Evolutionary conservation across 1,140 invertebrate genomes (phyloP).

Genomic region (Daktulosphaira vitifoliae): DNA sequence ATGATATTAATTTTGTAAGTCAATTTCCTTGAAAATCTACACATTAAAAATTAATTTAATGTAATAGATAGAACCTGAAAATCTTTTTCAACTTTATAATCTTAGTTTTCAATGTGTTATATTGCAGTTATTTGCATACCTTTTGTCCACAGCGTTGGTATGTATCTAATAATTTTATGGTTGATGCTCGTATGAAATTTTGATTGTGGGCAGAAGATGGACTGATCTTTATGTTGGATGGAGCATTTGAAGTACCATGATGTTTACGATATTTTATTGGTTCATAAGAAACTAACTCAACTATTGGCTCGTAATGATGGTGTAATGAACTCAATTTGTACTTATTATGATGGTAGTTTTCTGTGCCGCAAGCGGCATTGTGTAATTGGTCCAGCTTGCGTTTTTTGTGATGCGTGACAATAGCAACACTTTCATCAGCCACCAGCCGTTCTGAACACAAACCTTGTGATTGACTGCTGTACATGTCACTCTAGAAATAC

Average conservation of each 20-base stretch:
- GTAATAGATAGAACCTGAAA: too few relatives aligned
- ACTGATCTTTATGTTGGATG: conserved; percentile 34
- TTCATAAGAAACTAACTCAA: conserved; percentile 31
- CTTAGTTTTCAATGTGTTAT: too few relatives aligned
- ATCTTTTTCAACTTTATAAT: too few relatives aligned
- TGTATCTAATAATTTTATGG: conserved; percentile 62
- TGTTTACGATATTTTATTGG: conserved; percentile 31
- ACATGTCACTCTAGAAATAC: conserved; percentile 25
- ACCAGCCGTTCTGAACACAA: conserved; percentile 30
- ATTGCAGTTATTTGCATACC: too few relatives aligned
- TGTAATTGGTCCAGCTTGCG: conserved; percentile 36
- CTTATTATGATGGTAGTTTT: conserved; percentile 24
- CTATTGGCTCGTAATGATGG: conserved; percentile 17
- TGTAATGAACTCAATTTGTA: conserved; percentile 27
- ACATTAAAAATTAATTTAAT: too few relatives aligned
- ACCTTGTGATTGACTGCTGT: conserved; percentile 31
- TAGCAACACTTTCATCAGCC: conserved; percentile 25
- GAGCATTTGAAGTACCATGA: conserved; percentile 21
- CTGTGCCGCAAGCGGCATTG: conserved; percentile 28
- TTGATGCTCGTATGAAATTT: conserved; percentile 58
- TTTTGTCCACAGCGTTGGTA: conserved; percentile 61
- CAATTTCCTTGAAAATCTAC: too few relatives aligned
- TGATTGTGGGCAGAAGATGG: conserved; percentile 41
- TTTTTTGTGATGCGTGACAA: conserved; percentile 36
- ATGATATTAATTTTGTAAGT: too few relatives aligned